Evolutionary conservation across 2,888 invertebrate species (phyloP), one percentile per base, ranked within the genome.

Genomic region (Latrodectus elegans): DNA sequence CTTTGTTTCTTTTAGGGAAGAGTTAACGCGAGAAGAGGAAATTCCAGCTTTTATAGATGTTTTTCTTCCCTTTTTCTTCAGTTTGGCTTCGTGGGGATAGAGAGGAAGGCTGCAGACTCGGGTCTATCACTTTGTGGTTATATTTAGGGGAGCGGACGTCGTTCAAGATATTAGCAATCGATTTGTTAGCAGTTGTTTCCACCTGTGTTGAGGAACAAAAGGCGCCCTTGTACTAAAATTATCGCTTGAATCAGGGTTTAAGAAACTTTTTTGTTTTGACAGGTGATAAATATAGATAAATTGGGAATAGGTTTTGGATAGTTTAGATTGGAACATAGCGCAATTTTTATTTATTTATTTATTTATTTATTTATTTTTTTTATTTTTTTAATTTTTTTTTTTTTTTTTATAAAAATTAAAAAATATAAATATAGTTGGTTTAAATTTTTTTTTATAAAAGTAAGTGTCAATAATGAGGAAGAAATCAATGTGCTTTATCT

Each of bases 101-200:
- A 15, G 60, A n/a, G 60, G n/a, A 60, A 14, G 60, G 60, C 11
- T n/a, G 60, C 3, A 38, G 1, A 38, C 38, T 38, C 38, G 38
- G 38, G 38, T 68, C 17, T 17, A 17, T 68, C 67, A 68, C 67
- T 9, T 22, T 22, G 12, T 8, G n/a, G 67, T 17, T 68, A 68
- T 17, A 68, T 68, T 68, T 68, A 60, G 22, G 60, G 14, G 22
- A 22, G 67, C 67, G 17, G 60, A 60, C 60, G 60, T 60, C 60
- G 6, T 15, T 60, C 10, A n/a, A 60, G n/a, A 60, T 60, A 60
- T 60, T 60, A 15, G 60, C 60, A 60, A 60, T 15, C n/a, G 60
- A 60, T 12, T n/a, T 12, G 67, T 17, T 26, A 68, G 8, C 17
- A 22, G 12, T 68, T 67, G 15, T 68, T n/a, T 17, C 67, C 67